Percentiles rank a stretch among this genome's conserved stretches.
Evolutionary conservation across 2,888 invertebrate species (phyloP).

Genomic region (Lathronympha strigana): DNA sequence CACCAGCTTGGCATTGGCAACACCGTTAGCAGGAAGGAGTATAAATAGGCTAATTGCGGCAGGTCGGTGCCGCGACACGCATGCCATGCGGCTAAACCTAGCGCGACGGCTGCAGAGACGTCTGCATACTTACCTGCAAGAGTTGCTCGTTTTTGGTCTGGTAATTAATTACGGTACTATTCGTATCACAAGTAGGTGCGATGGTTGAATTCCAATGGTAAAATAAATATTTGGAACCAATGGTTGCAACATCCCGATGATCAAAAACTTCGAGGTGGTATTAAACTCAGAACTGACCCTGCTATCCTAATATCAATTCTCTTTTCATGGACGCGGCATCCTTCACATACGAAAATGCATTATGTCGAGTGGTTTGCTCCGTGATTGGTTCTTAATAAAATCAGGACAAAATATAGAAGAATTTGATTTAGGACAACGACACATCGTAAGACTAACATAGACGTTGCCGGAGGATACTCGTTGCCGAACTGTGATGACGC

Average conservation of each 20-base stretch:
- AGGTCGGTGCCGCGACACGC: slow-evolving; percentile 10
- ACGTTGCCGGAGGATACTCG: too few species aligned
- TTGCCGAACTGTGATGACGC: neutral
- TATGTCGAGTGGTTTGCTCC: too few species aligned
- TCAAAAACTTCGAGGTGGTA: too few species aligned
- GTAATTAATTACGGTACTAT: neutral
- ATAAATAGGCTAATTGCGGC: slow-evolving; percentile 20
- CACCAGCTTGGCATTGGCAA: neutral
- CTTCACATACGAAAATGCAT: too few species aligned
- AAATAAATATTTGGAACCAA: neutral
- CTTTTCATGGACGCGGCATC: too few species aligned
- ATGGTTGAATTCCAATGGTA: neutral
- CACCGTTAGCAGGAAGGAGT: slow-evolving; percentile 3
- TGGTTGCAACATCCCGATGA: too few species aligned
- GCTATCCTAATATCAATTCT: too few species aligned
- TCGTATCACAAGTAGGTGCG: neutral
- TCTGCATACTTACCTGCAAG: neutral
- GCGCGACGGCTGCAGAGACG: slow-evolving; percentile 1
- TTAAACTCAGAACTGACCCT: too few species aligned
- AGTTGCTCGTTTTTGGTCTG: neutral
- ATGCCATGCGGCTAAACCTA: slow-evolving; percentile 17
- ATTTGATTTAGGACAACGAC: neutral
- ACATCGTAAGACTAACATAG: neutral
- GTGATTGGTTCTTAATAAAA: too few species aligned
- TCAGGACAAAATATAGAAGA: too few species aligned